Percentiles rank a stretch among this genome's conserved stretches.
Evolutionary conservation across 1,140 invertebrate genomes (phyloP).

Genomic region (Apolygus lucorum): DNA sequence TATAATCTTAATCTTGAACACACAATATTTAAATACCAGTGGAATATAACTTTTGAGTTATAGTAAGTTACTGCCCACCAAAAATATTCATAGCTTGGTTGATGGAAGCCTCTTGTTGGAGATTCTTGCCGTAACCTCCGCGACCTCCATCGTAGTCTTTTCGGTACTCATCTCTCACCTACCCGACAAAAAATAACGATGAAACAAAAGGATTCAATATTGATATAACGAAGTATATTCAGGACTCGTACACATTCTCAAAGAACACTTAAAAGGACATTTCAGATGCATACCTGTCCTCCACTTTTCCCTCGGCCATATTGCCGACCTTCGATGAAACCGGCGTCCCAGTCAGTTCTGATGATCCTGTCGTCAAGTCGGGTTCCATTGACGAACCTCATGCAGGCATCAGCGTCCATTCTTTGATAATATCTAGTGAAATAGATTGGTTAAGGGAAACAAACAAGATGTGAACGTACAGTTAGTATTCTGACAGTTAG

Average conservation of each 20-base stretch:
- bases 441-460: too few species aligned
- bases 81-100: slow-evolving; percentile 5
- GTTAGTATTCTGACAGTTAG: neutral
- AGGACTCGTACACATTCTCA: neutral
- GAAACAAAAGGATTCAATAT: too few species aligned
- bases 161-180: slow-evolving; percentile 96
- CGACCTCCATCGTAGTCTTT: slow-evolving; percentile 93
- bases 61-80: slow-evolving; percentile 2
- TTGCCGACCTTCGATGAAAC: slow-evolving; percentile 96
- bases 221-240: slow-evolving; percentile 25
- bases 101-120: slow-evolving; percentile 64
- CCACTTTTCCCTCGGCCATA: slow-evolving; percentile 97
- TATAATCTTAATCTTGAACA: too few species aligned
- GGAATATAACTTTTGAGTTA: too few species aligned
- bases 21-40: too few species aligned
- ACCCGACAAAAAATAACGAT: slow-evolving; percentile 36
- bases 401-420: slow-evolving; percentile 82
- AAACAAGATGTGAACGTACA: neutral
- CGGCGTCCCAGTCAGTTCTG: slow-evolving; percentile 97
- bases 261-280: too few species aligned
- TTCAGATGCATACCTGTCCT: too few species aligned
- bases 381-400: slow-evolving; percentile 96
- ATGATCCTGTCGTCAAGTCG: slow-evolving; percentile 94
- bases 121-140: slow-evolving; percentile 93
- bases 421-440: slow-evolving; percentile 65